phyloP scores from a whole-genome alignment of 2,888 invertebrate species.

The Melanotus villosus region DNA sequence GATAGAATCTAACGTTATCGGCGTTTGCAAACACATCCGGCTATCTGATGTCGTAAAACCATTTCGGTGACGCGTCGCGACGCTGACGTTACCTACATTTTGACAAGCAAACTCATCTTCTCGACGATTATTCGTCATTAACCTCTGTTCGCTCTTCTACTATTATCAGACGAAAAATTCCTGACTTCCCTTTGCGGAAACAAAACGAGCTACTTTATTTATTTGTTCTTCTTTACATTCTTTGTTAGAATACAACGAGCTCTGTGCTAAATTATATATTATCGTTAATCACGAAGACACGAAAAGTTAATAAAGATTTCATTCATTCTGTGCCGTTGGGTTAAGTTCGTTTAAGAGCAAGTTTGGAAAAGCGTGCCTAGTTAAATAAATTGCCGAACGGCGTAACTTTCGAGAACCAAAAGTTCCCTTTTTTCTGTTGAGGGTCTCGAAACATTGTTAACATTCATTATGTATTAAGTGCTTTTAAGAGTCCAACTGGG shows the following conservation, averaged over 20 bases:
- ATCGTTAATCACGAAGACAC: neutral
- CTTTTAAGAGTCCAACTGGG: too few relatives aligned
- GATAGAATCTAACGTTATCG: constrained; percentile 7
- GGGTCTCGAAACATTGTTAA: too few relatives aligned
- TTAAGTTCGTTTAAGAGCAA: neutral
- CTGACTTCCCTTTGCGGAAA: neutral
- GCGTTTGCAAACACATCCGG: constrained; percentile 26
- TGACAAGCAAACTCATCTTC: constrained; percentile 22
- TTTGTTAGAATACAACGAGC: neutral
- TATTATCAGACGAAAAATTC: constrained; percentile 4
- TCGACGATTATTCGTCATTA: constrained; percentile 10
- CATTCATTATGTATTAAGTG: too few relatives aligned
- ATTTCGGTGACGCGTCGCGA: constrained; percentile 23
- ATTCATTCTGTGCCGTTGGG: neutral
- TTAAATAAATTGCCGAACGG: neutral
- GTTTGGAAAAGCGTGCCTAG: neutral
- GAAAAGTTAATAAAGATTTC: neutral
- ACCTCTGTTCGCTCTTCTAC: constrained; percentile 4
- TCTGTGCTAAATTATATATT: neutral
- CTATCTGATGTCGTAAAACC: constrained; percentile 33
- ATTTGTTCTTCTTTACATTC: neutral
- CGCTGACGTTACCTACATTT: constrained; percentile 10
- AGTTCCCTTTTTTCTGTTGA: too few relatives aligned
- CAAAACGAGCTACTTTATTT: neutral
- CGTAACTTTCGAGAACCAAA: neutral